phyloP scores from a whole-genome alignment of 92 coral and sea anemone genomes.

The Porites evermanni region DNA sequence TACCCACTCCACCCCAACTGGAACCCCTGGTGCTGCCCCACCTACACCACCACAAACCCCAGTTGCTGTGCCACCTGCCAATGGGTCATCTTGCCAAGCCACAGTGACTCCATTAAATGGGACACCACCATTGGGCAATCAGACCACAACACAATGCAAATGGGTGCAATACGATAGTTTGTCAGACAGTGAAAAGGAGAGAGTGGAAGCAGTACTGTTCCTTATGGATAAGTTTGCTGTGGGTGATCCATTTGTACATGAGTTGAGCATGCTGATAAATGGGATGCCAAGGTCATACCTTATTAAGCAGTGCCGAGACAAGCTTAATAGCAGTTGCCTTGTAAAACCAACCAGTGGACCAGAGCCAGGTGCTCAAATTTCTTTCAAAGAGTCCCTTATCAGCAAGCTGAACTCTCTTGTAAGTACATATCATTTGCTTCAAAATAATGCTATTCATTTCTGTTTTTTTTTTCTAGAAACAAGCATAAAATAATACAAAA shows the following conservation, averaged over 20 bases:
- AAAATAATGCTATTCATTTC: neutral
- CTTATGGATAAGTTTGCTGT: conserved; percentile 66
- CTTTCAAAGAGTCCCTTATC: conserved; percentile 62
- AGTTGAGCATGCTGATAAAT: conserved; percentile 43
- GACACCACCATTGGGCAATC: no score
- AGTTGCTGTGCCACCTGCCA: no score
- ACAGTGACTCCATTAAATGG: no score
- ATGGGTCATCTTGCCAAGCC: no score
- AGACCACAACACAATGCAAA: no score
- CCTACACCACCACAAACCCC: no score
- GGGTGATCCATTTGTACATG: conserved; percentile 65
- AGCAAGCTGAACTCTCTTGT: conserved; percentile 50
- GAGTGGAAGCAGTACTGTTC: conserved; percentile 4
- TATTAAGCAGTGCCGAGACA: conserved; percentile 41
- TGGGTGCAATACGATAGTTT: no score
- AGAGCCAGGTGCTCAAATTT: conserved; percentile 73
- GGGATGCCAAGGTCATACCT: conserved; percentile 49
- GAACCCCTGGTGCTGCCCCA: no score
- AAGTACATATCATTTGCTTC: conserved; percentile 9
- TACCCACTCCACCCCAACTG: no score
- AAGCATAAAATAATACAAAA: neutral
- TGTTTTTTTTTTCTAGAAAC: neutral
- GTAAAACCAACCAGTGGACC: conserved; percentile 46
- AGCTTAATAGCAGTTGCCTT: conserved; percentile 14
- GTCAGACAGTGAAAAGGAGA: no score